Evolutionary conservation across 30 jellyfish, hydroid and myxozoan species (phyloP), one percentile per base, ranked within the genome.

Genomic region (Aurelia sp.): DNA sequence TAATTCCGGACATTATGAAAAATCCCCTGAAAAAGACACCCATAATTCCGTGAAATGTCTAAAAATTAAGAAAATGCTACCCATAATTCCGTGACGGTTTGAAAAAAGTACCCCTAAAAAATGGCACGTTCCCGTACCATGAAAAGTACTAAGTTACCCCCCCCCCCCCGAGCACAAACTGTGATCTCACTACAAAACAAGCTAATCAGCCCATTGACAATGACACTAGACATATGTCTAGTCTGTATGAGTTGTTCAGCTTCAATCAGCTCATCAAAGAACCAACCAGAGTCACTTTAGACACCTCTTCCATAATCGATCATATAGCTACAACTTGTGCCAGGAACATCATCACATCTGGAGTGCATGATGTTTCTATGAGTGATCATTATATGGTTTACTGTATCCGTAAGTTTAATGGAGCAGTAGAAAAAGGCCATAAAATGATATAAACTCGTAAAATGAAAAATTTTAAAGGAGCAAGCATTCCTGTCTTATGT

Each of bases 321-420:
- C 33, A 0, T 27, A 27, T 27, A 27, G 33, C 33, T 27, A 27
- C 33, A 27, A 27, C 33, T 27, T 27, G 33, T 27, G 33, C 33
- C 33, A 27, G 33, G 33, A 27, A 27, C 33, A 27, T 27, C 33
- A 2, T 27, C 33, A 27, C 1, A 27, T 64, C 82, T 33, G 90
- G 81, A 19, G 35, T 64, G 73, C 63, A 65, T 79, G 73, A 64
- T 47, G 66, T 79, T 48, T 79, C 90, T 10, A 44, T 65, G 82
- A 79, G 90, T 65, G 90, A 79, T 79, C 72, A 65, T 79, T 79
- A 31, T 64, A 63, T 79, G 90, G 79, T 65, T 4, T 78, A 58
- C 89, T 60, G 89, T 37, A 41, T 78, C 57, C 48, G 79, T 33
- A 78, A 78, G 62, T 65, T 30, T 62, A 78, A 78, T 67, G 83